These are phyloP conservation scores for Sigmodon hispidus DNA, from an alignment of 2,113 vertebrate species.

Conservation along the genomic window DNA sequence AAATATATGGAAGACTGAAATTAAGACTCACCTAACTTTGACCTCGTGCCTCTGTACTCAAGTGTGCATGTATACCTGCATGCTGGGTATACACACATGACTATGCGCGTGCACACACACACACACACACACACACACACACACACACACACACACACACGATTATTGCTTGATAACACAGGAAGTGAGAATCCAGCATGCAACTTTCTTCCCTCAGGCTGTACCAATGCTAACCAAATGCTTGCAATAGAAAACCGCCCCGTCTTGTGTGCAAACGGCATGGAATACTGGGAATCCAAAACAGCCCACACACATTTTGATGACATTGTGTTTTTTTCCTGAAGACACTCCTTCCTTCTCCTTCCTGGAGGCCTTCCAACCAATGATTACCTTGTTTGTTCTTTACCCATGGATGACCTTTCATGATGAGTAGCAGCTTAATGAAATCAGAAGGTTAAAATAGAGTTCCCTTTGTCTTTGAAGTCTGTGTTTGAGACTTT, in stretches of 20 bases:
- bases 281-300: not conserved
- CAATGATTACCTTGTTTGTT: conserved; percentile 76
- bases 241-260: conserved; percentile 72
- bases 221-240: conserved; percentile 71
- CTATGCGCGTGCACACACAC: not conserved
- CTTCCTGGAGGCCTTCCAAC: conserved; percentile 74
- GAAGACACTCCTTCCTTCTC: conserved; percentile 66
- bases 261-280: conserved; percentile 66
- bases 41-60: not conserved
- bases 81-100: not conserved
- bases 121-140: too few relatives aligned
- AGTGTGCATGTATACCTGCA: not conserved
- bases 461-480: conserved; percentile 61
- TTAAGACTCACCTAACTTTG: not conserved
- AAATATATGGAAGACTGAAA: not conserved
- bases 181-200: not conserved
- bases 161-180: conserved; percentile 22
- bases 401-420: conserved; percentile 76
- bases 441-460: conserved; percentile 70
- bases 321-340: conserved; percentile 45
- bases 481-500: conserved; percentile 52
- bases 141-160: not conserved
- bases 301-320: conserved; percentile 53
- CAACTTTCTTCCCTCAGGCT: conserved; percentile 69
- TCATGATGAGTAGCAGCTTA: conserved; percentile 57